These are phyloP conservation scores for Leptopilina syphax DNA, from an alignment of 2,888 invertebrate species.

Conservation along the genomic window DNA sequence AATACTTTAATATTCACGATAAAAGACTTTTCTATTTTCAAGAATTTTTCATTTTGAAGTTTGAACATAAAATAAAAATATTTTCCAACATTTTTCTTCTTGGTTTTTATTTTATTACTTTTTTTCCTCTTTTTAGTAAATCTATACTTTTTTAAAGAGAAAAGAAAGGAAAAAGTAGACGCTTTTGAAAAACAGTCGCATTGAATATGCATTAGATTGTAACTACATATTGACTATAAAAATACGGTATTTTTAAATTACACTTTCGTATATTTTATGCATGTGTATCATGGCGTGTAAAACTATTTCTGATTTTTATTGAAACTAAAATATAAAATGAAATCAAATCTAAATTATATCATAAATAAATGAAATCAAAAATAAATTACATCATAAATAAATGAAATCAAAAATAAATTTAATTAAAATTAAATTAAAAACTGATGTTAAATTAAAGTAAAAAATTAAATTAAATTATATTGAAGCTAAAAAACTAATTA, in stretches of 20 bases:
- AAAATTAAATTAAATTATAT: too few species aligned
- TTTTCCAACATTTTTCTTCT: neutral
- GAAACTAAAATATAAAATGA: neutral
- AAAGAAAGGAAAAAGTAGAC: neutral
- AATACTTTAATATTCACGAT: neutral
- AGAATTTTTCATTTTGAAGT: neutral
- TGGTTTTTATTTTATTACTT: too few species aligned
- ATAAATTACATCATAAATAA: too few species aligned
- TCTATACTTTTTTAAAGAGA: neutral
- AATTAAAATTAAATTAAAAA: too few species aligned
- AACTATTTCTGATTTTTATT: constrained; percentile 3
- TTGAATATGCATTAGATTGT: constrained; percentile 1
- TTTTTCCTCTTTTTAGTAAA: neutral
- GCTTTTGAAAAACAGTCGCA: neutral
- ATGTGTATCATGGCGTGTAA: neutral
- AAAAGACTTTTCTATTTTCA: neutral
- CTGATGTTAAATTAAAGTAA: too few species aligned
- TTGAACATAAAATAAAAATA: neutral
- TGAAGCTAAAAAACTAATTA: neutral
- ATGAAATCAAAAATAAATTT: too few species aligned
- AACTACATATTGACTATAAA: neutral
- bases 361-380: too few species aligned
- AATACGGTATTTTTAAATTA: neutral
- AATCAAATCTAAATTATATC: too few species aligned
- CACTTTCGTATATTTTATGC: neutral